These are phyloP conservation scores for Myrmophylax atrothorax DNA, from an alignment of 2,113 vertebrate species.

Conservation along the genomic window DNA sequence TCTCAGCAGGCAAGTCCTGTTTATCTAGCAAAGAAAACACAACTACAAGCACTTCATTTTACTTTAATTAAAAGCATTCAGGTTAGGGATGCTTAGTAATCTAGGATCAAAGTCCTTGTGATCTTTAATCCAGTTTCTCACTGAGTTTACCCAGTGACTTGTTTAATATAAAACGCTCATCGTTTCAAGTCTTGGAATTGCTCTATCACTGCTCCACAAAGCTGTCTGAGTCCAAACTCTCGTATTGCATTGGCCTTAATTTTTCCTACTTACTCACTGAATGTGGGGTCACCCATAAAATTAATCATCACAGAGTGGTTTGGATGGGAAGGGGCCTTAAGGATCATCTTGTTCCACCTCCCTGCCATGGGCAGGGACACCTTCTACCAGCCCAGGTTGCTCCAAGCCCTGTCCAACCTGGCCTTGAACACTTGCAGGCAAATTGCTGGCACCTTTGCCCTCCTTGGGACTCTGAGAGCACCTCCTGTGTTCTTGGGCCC, in stretches of 20 bases:
- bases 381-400: neutral
- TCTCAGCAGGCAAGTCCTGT: conserved; percentile 63
- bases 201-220: neutral
- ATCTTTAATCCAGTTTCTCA: conserved; percentile 58
- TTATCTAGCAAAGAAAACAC: conserved; percentile 60
- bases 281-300: neutral
- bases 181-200: neutral
- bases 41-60: conserved; percentile 52
- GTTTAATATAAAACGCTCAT: neutral
- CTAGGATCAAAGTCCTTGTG: conserved; percentile 66
- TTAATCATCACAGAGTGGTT: neutral
- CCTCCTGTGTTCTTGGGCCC: neutral
- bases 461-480: neutral
- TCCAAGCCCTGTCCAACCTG: neutral
- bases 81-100: conserved; percentile 59
- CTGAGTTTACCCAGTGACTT: conserved; percentile 24
- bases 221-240: neutral
- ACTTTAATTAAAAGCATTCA: conserved; percentile 56
- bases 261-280: neutral
- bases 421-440: neutral
- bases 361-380: neutral
- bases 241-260: neutral
- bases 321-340: neutral
- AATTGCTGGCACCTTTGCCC: neutral
- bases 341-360: neutral